Evolutionary conservation across 1,140 invertebrate genomes (phyloP), one percentile per base, ranked within the genome.

Genomic region (Zaprionus lachaisei): DNA sequence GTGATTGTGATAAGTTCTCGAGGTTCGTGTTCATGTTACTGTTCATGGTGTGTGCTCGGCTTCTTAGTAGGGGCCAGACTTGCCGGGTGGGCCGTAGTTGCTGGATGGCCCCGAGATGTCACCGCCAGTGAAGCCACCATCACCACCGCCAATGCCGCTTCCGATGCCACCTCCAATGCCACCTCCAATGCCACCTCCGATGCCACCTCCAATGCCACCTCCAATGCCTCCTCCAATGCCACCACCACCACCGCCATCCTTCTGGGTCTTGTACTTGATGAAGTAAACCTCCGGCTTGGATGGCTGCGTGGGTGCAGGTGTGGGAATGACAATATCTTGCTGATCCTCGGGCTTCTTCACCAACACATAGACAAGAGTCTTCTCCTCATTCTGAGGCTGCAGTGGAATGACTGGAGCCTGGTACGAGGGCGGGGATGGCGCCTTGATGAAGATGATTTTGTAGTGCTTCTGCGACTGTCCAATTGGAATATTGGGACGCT

Each of bases 401-500:
- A 96, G 93, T 17, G 96, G 96, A 65, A 97, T 96, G 57, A 96
- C 94, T 55, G 96, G 96, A 5, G 96, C 96, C 63, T 95, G 95
- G 47, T 96, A 96, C 63, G 96, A 95, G 31, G 96, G 96, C 55
- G 96, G 94, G 57, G 96, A 95, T 66, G 97, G 97, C 38, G 97
- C 96, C 94, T 97, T 97, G 93, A 97, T 97, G 95, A 97, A 97
- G 93, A 97, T 96, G 85, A 97, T 97, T 91, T 97, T 97, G 94
- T 97, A 97, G 92, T 97, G 96, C 81, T 97, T 97, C 92, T 96
- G 96, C 31, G 96, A 93, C 61, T 95, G 95, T 49, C 94, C 94
- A 1, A 94, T 93, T 1, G 93, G 93, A 64, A 94, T 92, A 38
- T 94, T 94, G 41, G 94, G 93, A 15, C 95, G 94, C 69, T 94